A percentile compares a stretch with the other conserved stretches of the same genome.
phyloP scores from a whole-genome alignment of 2,113 vertebrate genomes.

The Xiphorhynchus elegans region DNA sequence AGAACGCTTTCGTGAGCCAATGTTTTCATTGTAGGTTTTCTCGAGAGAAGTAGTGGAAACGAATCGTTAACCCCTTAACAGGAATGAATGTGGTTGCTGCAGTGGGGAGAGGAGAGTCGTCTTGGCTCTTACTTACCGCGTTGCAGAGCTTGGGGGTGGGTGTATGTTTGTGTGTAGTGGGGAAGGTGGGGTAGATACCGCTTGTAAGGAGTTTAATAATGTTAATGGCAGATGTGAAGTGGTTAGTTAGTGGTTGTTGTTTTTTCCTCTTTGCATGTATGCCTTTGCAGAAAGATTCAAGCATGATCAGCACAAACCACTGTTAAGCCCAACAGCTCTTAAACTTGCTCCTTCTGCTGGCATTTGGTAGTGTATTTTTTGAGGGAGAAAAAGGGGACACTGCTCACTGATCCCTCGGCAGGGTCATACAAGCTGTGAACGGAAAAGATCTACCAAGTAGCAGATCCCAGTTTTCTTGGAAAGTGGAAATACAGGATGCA shows the following conservation, averaged over 20 bases:
- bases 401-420: not conserved
- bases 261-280: slow-evolving; percentile 43
- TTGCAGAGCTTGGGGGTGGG: slow-evolving; percentile 50
- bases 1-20: slow-evolving; percentile 73
- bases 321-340: not conserved
- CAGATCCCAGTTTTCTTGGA: slow-evolving; percentile 25
- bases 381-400: not conserved
- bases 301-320: not conserved
- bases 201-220: slow-evolving; percentile 61
- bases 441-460: slow-evolving; percentile 51
- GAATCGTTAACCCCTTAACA: slow-evolving; percentile 77
- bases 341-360: not conserved
- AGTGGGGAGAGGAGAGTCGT: not conserved
- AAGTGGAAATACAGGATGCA: not conserved
- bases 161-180: slow-evolving; percentile 43
- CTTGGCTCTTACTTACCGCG: slow-evolving; percentile 27
- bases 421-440: slow-evolving; percentile 23
- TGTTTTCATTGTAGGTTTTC: slow-evolving; percentile 80
- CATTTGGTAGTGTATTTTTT: not conserved
- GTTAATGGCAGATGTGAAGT: slow-evolving; percentile 62
- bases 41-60: slow-evolving; percentile 78
- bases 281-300: slow-evolving; percentile 1
- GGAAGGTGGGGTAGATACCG: slow-evolving; percentile 40
- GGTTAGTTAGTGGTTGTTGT: slow-evolving; percentile 62
- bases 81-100: slow-evolving; percentile 66